Evolutionary conservation across 2,888 invertebrate species (phyloP).

Genomic region (Ganaspis brasiliensis): DNA sequence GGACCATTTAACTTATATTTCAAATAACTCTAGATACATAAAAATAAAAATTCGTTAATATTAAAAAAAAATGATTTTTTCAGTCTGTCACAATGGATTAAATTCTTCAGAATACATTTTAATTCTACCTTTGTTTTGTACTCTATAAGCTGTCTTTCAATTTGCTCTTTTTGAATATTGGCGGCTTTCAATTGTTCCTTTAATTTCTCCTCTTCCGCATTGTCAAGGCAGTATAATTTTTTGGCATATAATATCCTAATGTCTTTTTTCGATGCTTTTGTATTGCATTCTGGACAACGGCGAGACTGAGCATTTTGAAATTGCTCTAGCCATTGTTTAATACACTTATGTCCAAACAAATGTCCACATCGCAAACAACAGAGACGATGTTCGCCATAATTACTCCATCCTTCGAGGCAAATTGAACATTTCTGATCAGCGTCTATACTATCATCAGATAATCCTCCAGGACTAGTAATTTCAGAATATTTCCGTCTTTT

Average conservation of each 20-base stretch:
- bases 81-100: too few species aligned
- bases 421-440: conserved; percentile 86
- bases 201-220: conserved; percentile 87
- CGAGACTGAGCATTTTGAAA: conserved; percentile 81
- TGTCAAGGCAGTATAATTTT: conserved; percentile 89
- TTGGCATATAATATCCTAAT: conserved; percentile 91
- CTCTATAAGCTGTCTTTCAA: conserved; percentile 83
- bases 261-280: conserved; percentile 86
- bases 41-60: too few species aligned
- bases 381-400: conserved; percentile 91
- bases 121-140: conserved; percentile 82
- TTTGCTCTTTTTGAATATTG: conserved; percentile 34
- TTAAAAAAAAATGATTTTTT: too few species aligned
- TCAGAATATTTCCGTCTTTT: conserved; percentile 27
- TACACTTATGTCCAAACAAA: conserved; percentile 92
- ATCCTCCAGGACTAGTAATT: background rate
- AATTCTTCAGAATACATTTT: too few species aligned
- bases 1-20: too few species aligned
- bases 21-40: too few species aligned
- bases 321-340: conserved; percentile 88
- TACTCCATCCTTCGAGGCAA: conserved; percentile 94
- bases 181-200: conserved; percentile 63
- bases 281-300: conserved; percentile 94
- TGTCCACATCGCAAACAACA: conserved; percentile 96
- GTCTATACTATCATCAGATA: conserved; percentile 43